phyloP scores from a whole-genome alignment of 1,140 invertebrate genomes.

The Cecropterus lyciades region DNA sequence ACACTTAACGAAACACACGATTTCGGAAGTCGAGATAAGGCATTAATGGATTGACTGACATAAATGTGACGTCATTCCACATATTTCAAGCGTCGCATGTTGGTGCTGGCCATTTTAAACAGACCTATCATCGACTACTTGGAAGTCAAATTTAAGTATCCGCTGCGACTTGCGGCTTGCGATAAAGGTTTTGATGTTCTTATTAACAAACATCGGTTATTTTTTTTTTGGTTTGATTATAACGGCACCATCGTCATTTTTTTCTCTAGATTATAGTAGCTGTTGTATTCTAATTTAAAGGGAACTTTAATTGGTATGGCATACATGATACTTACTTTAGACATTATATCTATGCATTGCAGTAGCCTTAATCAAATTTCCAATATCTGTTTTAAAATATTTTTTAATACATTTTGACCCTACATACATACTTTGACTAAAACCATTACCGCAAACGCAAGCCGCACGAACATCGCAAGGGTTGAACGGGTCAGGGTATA shows the following conservation, averaged over 20 bases:
- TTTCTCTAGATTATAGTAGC: too few species aligned
- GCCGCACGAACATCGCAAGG: background rate
- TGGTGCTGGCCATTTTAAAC: constrained; percentile 42
- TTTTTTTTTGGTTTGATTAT: too few species aligned
- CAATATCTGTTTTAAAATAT: too few species aligned
- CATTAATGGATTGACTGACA: constrained; percentile 83
- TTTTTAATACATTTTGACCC: too few species aligned
- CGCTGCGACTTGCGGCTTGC: background rate
- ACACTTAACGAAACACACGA: constrained; percentile 71
- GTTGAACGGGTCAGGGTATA: constrained; percentile 38
- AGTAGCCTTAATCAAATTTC: too few species aligned
- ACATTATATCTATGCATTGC: too few species aligned
- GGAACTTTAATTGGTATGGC: too few species aligned
- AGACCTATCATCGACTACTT: constrained; percentile 35
- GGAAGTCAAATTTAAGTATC: background rate
- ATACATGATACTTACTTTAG: too few species aligned
- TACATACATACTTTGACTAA: too few species aligned
- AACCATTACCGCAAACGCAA: background rate
- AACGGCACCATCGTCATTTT: too few species aligned
- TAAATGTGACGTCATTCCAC: constrained; percentile 82
- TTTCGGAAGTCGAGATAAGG: constrained; percentile 81
- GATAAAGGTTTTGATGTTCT: background rate
- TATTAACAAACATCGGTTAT: too few species aligned
- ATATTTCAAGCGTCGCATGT: constrained; percentile 79
- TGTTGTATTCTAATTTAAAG: too few species aligned